These are phyloP conservation scores for Drosophila setosimentum DNA, from an alignment of 2,888 invertebrate species.

Conservation along the genomic window DNA sequence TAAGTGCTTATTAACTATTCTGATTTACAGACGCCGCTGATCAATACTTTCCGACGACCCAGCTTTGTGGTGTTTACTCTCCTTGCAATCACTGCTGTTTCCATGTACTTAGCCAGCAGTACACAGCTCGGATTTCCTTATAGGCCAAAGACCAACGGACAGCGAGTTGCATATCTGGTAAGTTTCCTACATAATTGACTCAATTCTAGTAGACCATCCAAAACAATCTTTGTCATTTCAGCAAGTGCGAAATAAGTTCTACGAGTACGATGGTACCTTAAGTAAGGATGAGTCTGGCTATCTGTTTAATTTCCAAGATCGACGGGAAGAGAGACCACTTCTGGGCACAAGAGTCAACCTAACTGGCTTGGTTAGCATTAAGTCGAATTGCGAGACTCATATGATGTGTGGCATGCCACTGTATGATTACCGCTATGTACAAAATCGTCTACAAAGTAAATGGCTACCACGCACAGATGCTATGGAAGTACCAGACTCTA, in stretches of 20 bases:
- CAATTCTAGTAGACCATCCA: no score
- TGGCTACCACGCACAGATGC: slow-evolving; percentile 70
- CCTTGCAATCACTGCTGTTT: slow-evolving; percentile 25
- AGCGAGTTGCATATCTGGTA: slow-evolving; percentile 85
- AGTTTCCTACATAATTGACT: not conserved
- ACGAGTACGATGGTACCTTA: slow-evolving; percentile 80
- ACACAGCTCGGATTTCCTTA: slow-evolving; percentile 88
- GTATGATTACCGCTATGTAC: slow-evolving; percentile 68
- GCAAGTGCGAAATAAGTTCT: slow-evolving; percentile 86
- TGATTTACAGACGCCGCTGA: slow-evolving; percentile 48
- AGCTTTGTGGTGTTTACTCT: slow-evolving; percentile 38
- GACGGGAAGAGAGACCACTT: slow-evolving; percentile 57
- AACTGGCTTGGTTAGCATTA: slow-evolving; percentile 56
- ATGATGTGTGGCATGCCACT: slow-evolving; percentile 81
- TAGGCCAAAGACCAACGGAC: slow-evolving; percentile 85
- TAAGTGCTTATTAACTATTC: not conserved
- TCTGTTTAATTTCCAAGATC: slow-evolving; percentile 85
- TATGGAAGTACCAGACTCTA: slow-evolving; percentile 51
- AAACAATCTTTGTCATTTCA: slow-evolving; percentile 55
- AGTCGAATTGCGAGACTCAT: slow-evolving; percentile 62
- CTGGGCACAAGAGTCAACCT: slow-evolving; percentile 56
- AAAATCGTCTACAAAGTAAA: slow-evolving; percentile 44
- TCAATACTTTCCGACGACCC: slow-evolving; percentile 62
- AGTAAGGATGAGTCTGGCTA: slow-evolving; percentile 85
- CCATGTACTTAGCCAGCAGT: slow-evolving; percentile 62